Percentiles rank a stretch among this genome's conserved stretches.
These are phyloP conservation scores for Pelusios castaneus DNA, from an alignment of 2,113 vertebrate species.

Conservation along the genomic window DNA sequence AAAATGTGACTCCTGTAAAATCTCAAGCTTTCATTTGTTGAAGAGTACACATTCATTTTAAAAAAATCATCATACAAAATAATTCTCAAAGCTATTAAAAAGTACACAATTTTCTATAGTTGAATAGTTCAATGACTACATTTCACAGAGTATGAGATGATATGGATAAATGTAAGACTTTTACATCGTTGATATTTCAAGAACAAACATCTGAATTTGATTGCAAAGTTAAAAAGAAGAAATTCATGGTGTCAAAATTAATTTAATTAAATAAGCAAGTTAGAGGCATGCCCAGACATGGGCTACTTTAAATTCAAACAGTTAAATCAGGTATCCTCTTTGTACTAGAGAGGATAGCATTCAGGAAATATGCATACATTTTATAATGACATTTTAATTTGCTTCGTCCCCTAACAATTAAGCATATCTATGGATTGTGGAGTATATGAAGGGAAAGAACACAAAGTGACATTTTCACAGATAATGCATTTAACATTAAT, in stretches of 20 bases:
- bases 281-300: constrained; percentile 9
- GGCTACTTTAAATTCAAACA: constrained; percentile 45
- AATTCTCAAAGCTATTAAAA: constrained; percentile 82
- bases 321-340: constrained; percentile 44
- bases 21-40: constrained; percentile 73
- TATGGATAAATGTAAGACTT: constrained; percentile 59
- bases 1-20: constrained; percentile 83
- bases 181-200: constrained; percentile 56
- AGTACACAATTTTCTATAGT: constrained; percentile 78
- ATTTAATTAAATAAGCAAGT: constrained; percentile 19
- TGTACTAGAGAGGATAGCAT: neutral
- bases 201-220: constrained; percentile 57
- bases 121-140: constrained; percentile 67
- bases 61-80: constrained; percentile 86
- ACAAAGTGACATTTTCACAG: constrained; percentile 16
- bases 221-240: constrained; percentile 41
- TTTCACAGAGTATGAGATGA: constrained; percentile 51
- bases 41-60: constrained; percentile 77
- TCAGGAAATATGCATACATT: neutral
- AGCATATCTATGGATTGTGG: neutral
- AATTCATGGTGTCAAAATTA: constrained; percentile 23
- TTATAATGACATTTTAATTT: neutral
- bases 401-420: constrained; percentile 1
- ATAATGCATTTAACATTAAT: constrained; percentile 27
- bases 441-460: neutral